Evolutionary conservation across 2,888 invertebrate genomes (phyloP), one percentile per base, ranked within the genome.

Genomic region (Sarcophaga rosellei): DNA sequence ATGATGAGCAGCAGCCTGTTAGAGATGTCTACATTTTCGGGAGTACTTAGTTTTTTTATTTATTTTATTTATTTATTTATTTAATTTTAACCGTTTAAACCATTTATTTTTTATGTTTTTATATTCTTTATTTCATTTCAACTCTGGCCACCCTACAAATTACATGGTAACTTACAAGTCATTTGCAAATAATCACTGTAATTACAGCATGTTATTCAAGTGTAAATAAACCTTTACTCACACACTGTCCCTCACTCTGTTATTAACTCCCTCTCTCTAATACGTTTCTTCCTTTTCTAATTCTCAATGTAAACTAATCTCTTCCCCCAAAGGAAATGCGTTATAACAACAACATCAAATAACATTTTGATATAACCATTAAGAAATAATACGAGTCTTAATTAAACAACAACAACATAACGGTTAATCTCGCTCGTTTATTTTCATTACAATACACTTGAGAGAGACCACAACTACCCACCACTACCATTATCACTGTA

Each of bases 151-250:
- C 68, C 21, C 20, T 59, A 8, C 5, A 25, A 25, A n/a, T 53
- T 12, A 17, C 53, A 15, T 53, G 53, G 12, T 15, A 12, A 15
- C 53, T 53, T 53, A 53, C 20, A 23, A 45, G 25, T 21, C 12
- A 62, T 62, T 45, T 62, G 20, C 81, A 75, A 75, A 75, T 75
- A 75, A 63, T 75, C 68, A 53, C 45, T 25, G 68, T 81, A 74
- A 74, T 81, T 81, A 80, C 66, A 23, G 17, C 66, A 80, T 68
- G 35, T 69, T 68, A 74, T 74, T 68, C 59, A 20, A 35, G 35
- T 68, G 59, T 73, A 61, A 73, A 59, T 20, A 68, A 77, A 62
- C 45, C 73, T 25, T n/a, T 20, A 15, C 62, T 20, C n/a, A 45
- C 61, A n/a, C n/a, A n/a, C n/a, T n/a, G n/a, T 12, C 45, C 20